A percentile compares a stretch with the other conserved stretches of the same genome.
Evolutionary conservation across 2,888 invertebrate genomes (phyloP).

Genomic region (Lasioglossum marginatum): DNA sequence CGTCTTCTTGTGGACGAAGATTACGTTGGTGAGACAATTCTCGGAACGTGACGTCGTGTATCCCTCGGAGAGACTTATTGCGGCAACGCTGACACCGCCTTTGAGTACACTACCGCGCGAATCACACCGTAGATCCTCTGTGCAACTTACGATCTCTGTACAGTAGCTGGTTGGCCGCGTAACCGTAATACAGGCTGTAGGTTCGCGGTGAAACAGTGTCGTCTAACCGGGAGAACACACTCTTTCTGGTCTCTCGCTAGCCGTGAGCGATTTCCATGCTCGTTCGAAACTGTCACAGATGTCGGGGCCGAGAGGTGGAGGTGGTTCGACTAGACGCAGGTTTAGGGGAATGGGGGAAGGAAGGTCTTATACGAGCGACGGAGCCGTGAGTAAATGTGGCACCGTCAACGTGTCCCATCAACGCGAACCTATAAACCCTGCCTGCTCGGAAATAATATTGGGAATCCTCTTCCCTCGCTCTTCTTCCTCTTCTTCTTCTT

Average conservation of each 20-base stretch:
- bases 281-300: conserved; percentile 64
- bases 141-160: neutral
- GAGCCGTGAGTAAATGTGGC: conserved; percentile 52
- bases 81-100: neutral
- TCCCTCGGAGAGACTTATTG: neutral
- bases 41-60: neutral
- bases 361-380: conserved; percentile 57
- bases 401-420: conserved; percentile 67
- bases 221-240: conserved; percentile 17
- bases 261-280: conserved; percentile 62
- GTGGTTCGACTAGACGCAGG: neutral
- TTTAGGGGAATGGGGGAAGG: conserved; percentile 19
- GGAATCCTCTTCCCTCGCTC: conserved; percentile 56
- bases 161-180: conserved; percentile 25
- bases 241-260: conserved; percentile 32
- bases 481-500: conserved; percentile 4
- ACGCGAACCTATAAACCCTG: conserved; percentile 68
- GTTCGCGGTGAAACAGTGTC: conserved; percentile 26
- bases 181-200: conserved; percentile 33
- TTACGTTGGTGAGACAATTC: neutral
- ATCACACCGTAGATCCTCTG: neutral
- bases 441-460: conserved; percentile 68
- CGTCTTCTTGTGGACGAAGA: neutral
- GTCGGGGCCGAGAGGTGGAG: conserved; percentile 16
- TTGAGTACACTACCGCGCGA: neutral